phyloP scores from a whole-genome alignment of 2,113 vertebrate species.

The Progne subis region DNA sequence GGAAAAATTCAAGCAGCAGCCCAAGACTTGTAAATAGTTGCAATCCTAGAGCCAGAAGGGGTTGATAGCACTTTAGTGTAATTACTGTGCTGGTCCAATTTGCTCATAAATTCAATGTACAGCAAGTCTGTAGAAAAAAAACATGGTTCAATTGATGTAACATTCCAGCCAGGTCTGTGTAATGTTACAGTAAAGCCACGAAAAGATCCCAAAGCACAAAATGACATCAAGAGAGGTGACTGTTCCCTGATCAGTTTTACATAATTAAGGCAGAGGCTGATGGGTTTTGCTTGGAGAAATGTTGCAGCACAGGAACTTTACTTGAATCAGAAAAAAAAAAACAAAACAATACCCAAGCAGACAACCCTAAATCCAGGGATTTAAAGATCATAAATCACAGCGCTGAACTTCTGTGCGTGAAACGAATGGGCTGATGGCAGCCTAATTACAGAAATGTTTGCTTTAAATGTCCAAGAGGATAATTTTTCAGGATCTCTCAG shows the following conservation, averaged over 20 bases:
- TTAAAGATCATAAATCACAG: constrained; percentile 14
- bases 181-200: not conserved
- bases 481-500: constrained; percentile 45
- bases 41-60: not conserved
- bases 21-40: not conserved
- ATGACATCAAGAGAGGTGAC: not conserved
- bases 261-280: not conserved
- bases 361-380: constrained; percentile 2
- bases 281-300: not conserved
- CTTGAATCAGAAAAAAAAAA: not conserved
- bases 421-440: constrained; percentile 48
- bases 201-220: not conserved
- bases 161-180: not conserved
- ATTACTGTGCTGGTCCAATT: not conserved
- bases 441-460: constrained; percentile 18
- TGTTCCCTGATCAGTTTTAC: not conserved
- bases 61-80: not conserved
- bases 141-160: not conserved
- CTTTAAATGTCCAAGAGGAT: not conserved
- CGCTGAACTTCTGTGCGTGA: not conserved
- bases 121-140: not conserved
- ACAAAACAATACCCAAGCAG: not conserved
- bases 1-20: not conserved
- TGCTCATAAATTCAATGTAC: not conserved
- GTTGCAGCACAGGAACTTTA: not conserved